Percentiles rank a stretch among this genome's conserved stretches.
These are phyloP conservation scores for Danaus melanippus DNA, from an alignment of 1,140 invertebrate genomes.

Conservation along the genomic window DNA sequence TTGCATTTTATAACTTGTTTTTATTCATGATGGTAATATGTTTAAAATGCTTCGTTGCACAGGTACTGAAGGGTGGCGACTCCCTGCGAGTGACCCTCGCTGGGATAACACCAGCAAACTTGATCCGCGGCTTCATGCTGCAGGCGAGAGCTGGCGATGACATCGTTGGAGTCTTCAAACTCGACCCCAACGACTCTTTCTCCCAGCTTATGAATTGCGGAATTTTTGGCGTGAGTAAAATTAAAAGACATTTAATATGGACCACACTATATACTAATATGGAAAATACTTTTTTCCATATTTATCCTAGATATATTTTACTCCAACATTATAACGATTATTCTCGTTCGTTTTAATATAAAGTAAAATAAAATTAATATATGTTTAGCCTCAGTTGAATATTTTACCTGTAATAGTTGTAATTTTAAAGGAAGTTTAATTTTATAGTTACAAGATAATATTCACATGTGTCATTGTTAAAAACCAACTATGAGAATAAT, in stretches of 20 bases:
- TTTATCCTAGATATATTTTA: too few species aligned
- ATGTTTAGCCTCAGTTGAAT: too few species aligned
- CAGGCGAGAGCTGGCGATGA: slow-evolving; percentile 65
- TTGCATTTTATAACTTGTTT: not conserved
- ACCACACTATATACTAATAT: too few species aligned
- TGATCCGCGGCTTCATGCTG: slow-evolving; percentile 71
- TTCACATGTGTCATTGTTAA: too few species aligned
- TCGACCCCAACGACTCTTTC: slow-evolving; percentile 47
- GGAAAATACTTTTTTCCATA: too few species aligned
- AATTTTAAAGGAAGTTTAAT: too few species aligned
- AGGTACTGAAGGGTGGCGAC: slow-evolving; percentile 50
- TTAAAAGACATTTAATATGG: not conserved
- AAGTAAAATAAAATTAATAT: too few species aligned
- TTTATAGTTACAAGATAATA: too few species aligned
- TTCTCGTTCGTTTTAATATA: too few species aligned
- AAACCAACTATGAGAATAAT: too few species aligned
- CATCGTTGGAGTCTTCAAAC: slow-evolving; percentile 63
- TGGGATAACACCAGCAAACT: slow-evolving; percentile 49
- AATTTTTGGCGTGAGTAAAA: slow-evolving; percentile 55
- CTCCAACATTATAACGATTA: too few species aligned
- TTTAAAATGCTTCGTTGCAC: not conserved
- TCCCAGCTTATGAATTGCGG: slow-evolving; percentile 61
- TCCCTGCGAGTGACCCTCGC: slow-evolving; percentile 59
- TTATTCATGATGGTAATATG: slow-evolving; percentile 1
- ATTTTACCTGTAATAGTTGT: too few species aligned